Evolutionary conservation across 2,888 invertebrate genomes (phyloP), one percentile per base, ranked within the genome.

Genomic region (Idaea straminata): DNA sequence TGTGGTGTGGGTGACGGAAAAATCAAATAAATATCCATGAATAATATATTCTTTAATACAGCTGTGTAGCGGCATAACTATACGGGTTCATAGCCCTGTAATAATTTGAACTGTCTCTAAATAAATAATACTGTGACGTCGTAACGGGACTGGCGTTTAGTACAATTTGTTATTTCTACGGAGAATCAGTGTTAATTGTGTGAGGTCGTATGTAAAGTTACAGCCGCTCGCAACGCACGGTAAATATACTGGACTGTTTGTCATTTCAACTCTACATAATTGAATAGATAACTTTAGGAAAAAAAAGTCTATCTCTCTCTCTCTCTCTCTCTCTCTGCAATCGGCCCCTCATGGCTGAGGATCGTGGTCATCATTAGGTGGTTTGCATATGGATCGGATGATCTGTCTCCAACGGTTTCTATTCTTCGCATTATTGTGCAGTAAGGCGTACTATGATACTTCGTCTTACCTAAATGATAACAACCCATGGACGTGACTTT

Each of bases 71-170:
- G 47, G 13, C 47, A 47, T 47, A 58, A 5, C 16, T 15, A 58
- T 15, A 58, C 6, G 16, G 16, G 58, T 58, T 58, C 58, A 58
- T 58, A 58, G 58, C 15, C 58, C 58, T 58, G 16, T 15, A 16
- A 5, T 15, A 58, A 16, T 16, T 58, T 16, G 15, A 58, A 15
- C 58, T 57, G 57, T 57, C 15, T 16, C 57, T 64, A 62, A 38
- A 61, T 64, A 67, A 69, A 69, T 60, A 69, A 60, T 47, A 64
- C 36, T 63, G 65, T 67, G 64, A 65, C 64, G 64, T 59, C 25
- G 57, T 69, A 69, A 69, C 69, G 66, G 69, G 25, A 16, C 15
- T 25, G 1, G 58, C 61, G 34, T 60, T 68, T 68, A 68, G 68
- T 68, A 66, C 68, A 64, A 61, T 65, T 61, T 65, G 36, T 59